These are phyloP conservation scores for Tinea semifulvella DNA, from an alignment of 2,888 invertebrate genomes.

Conservation along the genomic window DNA sequence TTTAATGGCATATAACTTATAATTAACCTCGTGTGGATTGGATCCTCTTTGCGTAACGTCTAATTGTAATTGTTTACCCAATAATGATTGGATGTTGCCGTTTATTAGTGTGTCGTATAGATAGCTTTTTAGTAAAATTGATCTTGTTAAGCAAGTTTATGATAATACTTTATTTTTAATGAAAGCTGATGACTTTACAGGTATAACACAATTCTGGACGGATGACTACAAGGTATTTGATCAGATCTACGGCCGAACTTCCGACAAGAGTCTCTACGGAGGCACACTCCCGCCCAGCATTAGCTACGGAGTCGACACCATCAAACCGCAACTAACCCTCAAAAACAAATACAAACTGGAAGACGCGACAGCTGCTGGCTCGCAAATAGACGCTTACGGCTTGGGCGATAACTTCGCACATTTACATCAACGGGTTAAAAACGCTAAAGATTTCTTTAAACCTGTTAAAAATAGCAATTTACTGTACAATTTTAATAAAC, in stretches of 20 bases:
- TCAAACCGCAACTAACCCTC: slow-evolving; percentile 26
- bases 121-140: too few species aligned
- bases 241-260: slow-evolving; percentile 52
- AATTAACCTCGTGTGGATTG: too few species aligned
- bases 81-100: too few species aligned
- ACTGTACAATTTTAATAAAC: slow-evolving; percentile 38
- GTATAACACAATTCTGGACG: slow-evolving; percentile 48
- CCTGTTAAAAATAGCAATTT: slow-evolving; percentile 31
- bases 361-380: slow-evolving; percentile 25
- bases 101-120: too few species aligned
- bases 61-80: too few species aligned
- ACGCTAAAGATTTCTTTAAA: slow-evolving; percentile 18
- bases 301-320: slow-evolving; percentile 24
- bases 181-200: slow-evolving; percentile 30
- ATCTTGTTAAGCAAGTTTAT: too few species aligned
- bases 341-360: slow-evolving; percentile 26
- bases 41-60: too few species aligned
- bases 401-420: slow-evolving; percentile 30
- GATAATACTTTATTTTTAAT: too few species aligned
- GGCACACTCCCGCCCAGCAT: slow-evolving; percentile 33
- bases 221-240: slow-evolving; percentile 53
- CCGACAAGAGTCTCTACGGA: slow-evolving; percentile 48
- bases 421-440: neutral
- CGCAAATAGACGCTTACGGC: slow-evolving; percentile 25
- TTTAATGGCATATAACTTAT: too few species aligned